Base-by-base conservation (phyloP, 1,140 invertebrate species). In the Eumeta japonica region DNA sequence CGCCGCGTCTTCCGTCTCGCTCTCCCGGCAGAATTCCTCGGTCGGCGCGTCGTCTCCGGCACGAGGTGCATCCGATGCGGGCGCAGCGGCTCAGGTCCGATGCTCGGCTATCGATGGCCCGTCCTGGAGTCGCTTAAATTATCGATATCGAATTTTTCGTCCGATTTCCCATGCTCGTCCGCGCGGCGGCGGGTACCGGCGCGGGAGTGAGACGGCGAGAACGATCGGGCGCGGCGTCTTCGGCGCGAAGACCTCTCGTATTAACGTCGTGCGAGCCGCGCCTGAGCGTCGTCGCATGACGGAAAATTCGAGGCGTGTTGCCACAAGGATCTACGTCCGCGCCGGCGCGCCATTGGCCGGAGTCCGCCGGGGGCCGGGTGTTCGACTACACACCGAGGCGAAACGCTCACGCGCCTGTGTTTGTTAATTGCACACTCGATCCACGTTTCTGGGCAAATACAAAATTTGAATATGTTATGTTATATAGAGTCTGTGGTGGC, bases 191-290 rank as follows among this genome's bases (percentile, higher is more conserved):
- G n/a, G n/a, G n/a, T n/a, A 43, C 53, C 49, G 43, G 43, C 45
- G 63, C 46, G 42, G 16, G 52, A 73, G 45, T 37, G 58, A 53
- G 68, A 70, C 43, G 55, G 65, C 52, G 58, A 27, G 47, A 58
- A 41, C 44, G 45, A 39, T 48, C 7, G 31, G 47, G 52, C 61
- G 66, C 65, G 58, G 62, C 68, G 60, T 68, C 68, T 68, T 65
- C 57, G 58, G 59, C 63, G 51, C 48, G 58, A 61, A 43, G 55
- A 64, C 52, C 56, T 58, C 52, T 63, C 55, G 50, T 45, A 53
- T 64, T 67, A 60, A 67, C 66, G 63, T 67, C 70, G 68, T 73
- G 66, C 68, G 64, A 68, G 68, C 71, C 66, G 68, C 68, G 68
- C 68, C 66, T 62, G 68, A 73, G 68, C 68, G 65, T 45, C 55